These are phyloP conservation scores for Panurus biarmicus DNA, from an alignment of 2,113 vertebrate species.

Conservation along the genomic window DNA sequence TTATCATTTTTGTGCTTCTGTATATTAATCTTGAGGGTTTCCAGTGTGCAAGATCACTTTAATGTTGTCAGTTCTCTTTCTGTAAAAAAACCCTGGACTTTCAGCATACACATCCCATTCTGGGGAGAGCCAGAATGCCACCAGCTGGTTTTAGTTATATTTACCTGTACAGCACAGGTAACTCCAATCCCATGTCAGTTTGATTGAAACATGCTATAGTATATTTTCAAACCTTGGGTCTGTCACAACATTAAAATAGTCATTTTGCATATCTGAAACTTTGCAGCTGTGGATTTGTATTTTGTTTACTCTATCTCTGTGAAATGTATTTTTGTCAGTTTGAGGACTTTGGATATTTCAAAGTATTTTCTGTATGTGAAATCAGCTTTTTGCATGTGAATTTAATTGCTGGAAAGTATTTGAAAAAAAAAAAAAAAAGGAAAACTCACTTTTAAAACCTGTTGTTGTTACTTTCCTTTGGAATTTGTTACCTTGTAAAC, in stretches of 20 bases:
- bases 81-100: neutral
- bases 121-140: neutral
- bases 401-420: constrained; percentile 7
- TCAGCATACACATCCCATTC: neutral
- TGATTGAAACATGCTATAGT: neutral
- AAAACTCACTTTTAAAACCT: neutral
- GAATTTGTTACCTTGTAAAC: neutral
- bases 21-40: constrained; percentile 8
- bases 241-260: neutral
- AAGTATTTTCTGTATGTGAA: neutral
- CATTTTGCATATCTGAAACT: neutral
- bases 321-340: constrained; percentile 30
- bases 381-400: constrained; percentile 36
- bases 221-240: neutral
- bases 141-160: neutral
- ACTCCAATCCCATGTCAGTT: neutral
- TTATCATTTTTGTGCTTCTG: neutral
- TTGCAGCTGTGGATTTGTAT: constrained; percentile 21
- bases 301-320: constrained; percentile 34
- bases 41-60: neutral
- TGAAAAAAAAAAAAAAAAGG: neutral
- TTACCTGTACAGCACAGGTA: constrained; percentile 12
- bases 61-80: constrained; percentile 10
- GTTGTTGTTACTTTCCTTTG: constrained; percentile 19
- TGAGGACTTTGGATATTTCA: constrained; percentile 1